Percentiles rank a stretch among this genome's conserved stretches.
phyloP scores from a whole-genome alignment of 2,888 invertebrate species.

The Panzeria rudis region DNA sequence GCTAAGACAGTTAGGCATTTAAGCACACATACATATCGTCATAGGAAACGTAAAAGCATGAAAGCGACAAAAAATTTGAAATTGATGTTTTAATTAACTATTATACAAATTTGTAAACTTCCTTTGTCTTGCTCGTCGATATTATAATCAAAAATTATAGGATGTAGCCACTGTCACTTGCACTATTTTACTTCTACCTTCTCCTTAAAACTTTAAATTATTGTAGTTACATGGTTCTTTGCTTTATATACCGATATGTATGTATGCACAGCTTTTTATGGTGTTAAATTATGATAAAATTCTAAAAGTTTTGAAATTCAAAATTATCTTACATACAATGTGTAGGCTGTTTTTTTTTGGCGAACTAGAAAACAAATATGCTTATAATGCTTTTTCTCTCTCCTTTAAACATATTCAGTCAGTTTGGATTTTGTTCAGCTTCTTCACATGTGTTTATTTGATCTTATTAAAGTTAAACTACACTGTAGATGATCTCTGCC shows the following conservation, averaged over 20 bases:
- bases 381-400: background rate
- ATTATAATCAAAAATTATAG: too few relatives aligned
- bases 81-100: too few relatives aligned
- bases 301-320: background rate
- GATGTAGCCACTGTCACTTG: too few relatives aligned
- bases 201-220: too few relatives aligned
- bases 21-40: background rate
- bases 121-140: too few relatives aligned
- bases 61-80: too few relatives aligned
- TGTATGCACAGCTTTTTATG: conserved; percentile 26
- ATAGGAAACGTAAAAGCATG: too few relatives aligned
- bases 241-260: too few relatives aligned
- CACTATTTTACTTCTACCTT: too few relatives aligned
- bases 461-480: conserved; percentile 69
- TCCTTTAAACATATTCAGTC: conserved; percentile 16
- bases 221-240: too few relatives aligned
- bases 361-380: conserved; percentile 33
- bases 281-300: background rate
- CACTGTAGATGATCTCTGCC: conserved; percentile 46
- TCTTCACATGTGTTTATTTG: conserved; percentile 57
- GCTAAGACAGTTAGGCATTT: conserved; percentile 39
- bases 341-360: conserved; percentile 15
- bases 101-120: too few relatives aligned
- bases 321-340: background rate
- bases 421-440: conserved; percentile 38